These are phyloP conservation scores for Siphamia tubifer DNA, from an alignment of 2,113 vertebrate species.

Conservation along the genomic window DNA sequence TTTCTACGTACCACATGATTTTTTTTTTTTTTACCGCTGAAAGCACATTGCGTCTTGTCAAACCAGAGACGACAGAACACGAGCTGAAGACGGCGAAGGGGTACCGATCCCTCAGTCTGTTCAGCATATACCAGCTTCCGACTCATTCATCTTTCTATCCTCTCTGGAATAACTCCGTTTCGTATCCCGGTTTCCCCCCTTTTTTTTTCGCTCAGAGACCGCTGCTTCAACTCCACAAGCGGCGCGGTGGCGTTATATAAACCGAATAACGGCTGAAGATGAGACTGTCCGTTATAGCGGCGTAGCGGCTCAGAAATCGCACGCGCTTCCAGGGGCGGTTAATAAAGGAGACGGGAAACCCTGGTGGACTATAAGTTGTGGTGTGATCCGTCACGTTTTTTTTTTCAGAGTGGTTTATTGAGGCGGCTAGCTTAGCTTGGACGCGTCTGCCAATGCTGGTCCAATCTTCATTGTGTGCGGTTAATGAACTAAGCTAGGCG, in stretches of 20 bases:
- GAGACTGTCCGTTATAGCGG: slow-evolving; percentile 10
- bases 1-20: slow-evolving; percentile 24
- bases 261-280: slow-evolving; percentile 55
- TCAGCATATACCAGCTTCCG: background rate
- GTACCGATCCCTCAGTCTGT: background rate
- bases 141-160: background rate
- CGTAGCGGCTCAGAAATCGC: slow-evolving; percentile 22
- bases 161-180: slow-evolving; percentile 3
- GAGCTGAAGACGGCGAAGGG: background rate
- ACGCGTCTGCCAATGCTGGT: slow-evolving; percentile 18
- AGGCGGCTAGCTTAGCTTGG: background rate
- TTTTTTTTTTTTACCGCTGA: background rate
- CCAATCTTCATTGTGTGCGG: slow-evolving; percentile 18
- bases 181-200: background rate
- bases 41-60: slow-evolving; percentile 30
- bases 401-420: slow-evolving; percentile 3
- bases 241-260: slow-evolving; percentile 48
- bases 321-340: slow-evolving; percentile 22
- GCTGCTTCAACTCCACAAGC: background rate
- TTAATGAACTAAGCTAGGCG: slow-evolving; percentile 42
- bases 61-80: background rate
- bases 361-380: background rate
- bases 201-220: background rate
- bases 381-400: background rate
- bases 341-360: background rate